These are phyloP conservation scores for Choloepus didactylus DNA, from an alignment of 2,797 vertebrate genomes.

Conservation along the genomic window DNA sequence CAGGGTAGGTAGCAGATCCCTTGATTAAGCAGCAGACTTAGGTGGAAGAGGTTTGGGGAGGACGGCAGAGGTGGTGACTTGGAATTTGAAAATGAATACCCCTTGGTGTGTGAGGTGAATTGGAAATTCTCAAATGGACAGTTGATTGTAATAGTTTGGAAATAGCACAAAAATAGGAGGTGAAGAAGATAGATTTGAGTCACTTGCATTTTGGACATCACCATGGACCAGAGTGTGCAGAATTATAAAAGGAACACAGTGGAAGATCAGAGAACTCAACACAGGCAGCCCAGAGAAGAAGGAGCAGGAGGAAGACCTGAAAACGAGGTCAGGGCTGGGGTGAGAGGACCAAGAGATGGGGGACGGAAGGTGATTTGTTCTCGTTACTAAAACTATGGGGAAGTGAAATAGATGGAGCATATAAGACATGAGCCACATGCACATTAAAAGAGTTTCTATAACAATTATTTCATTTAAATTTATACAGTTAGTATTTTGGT, in stretches of 20 bases:
- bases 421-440: accelerated
- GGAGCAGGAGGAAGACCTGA: neutral
- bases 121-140: no score
- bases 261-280: neutral
- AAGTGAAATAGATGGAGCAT: accelerated
- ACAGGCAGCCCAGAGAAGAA: neutral
- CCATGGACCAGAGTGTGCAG: no score
- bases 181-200: neutral
- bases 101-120: neutral
- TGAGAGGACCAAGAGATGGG: no score
- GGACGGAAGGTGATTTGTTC: neutral
- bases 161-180: neutral
- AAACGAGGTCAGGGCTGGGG: neutral
- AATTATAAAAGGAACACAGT: no score
- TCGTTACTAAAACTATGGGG: neutral
- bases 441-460: neutral
- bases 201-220: neutral
- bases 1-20: accelerated
- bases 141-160: neutral
- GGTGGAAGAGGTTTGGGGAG: neutral
- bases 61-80: no score
- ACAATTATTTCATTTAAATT: neutral
- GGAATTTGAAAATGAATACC: neutral
- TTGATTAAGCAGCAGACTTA: neutral
- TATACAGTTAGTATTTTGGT: neutral